phyloP scores from a whole-genome alignment of 2,888 invertebrate species.

The Calameuta idolon region DNA sequence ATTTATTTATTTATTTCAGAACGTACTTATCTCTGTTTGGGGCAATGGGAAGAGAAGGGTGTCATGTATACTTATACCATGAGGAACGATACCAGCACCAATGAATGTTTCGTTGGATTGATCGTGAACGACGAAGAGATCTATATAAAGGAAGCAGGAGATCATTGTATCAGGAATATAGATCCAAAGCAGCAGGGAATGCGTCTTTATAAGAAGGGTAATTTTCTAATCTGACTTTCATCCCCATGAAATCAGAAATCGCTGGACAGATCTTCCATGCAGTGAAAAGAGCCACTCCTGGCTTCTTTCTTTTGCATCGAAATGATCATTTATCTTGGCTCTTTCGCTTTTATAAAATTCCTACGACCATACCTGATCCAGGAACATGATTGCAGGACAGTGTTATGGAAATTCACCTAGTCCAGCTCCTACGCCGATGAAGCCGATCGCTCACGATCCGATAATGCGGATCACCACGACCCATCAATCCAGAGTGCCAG shows the following conservation, averaged over 20 bases:
- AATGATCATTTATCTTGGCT: not conserved
- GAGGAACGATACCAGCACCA: constrained; percentile 72
- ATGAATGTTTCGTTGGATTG: constrained; percentile 76
- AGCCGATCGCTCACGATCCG: constrained; percentile 53
- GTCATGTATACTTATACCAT: constrained; percentile 76
- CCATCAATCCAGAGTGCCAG: constrained; percentile 44
- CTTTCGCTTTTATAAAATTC: not conserved
- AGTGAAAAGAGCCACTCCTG: not conserved
- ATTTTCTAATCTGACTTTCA: constrained; percentile 32
- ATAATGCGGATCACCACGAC: constrained; percentile 55
- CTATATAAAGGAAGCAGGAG: constrained; percentile 77
- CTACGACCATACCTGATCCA: not conserved
- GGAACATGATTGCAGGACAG: constrained; percentile 46
- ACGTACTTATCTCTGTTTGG: constrained; percentile 75
- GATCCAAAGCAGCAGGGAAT: constrained; percentile 73
- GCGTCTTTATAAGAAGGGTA: constrained; percentile 71
- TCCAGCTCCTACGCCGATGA: constrained; percentile 62
- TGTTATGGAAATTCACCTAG: constrained; percentile 64
- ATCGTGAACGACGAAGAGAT: constrained; percentile 73
- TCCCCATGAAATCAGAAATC: not conserved
- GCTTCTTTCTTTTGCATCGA: not conserved
- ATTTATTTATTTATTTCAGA: constrained; percentile 61
- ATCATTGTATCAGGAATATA: constrained; percentile 73
- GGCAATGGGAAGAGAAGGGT: constrained; percentile 75
- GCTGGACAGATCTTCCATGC: not conserved